Conservation (phyloP, 2,888 invertebrate species). For the Caenorhabditis sulstoni region DNA sequence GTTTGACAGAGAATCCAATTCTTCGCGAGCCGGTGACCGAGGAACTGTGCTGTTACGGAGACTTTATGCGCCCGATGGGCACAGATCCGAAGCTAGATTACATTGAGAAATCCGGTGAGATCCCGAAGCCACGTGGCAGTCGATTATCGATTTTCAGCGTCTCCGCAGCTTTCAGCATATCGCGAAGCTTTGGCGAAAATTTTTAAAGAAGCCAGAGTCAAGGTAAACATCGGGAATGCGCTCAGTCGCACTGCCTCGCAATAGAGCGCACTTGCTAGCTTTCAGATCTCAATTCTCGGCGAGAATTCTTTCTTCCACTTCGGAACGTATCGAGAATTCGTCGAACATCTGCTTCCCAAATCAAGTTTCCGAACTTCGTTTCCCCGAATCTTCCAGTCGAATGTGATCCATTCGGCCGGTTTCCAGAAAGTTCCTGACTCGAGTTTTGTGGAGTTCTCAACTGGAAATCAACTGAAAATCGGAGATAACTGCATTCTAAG, state of each 20-base stretch:
- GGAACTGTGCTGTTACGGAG: slow-evolving; percentile 82
- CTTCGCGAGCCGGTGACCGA: slow-evolving; percentile 73
- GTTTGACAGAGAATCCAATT: slow-evolving; percentile 61
- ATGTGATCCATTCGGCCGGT: slow-evolving; percentile 3
- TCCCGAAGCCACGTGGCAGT: not conserved
- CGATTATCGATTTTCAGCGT: slow-evolving; percentile 60
- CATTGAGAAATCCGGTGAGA: slow-evolving; percentile 73
- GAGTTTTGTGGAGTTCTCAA: slow-evolving; percentile 30
- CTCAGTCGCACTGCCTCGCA: no score
- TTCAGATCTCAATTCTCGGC: slow-evolving; percentile 60
- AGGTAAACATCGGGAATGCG: slow-evolving; percentile 5
- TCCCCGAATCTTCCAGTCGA: slow-evolving; percentile 11
- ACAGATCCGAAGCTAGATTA: slow-evolving; percentile 78
- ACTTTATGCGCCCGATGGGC: slow-evolving; percentile 82
- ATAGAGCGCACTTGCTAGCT: not conserved
- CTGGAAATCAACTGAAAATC: slow-evolving; percentile 1
- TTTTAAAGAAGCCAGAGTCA: slow-evolving; percentile 6
- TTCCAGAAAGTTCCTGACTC: slow-evolving; percentile 12
- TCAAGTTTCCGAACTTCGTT: slow-evolving; percentile 40
- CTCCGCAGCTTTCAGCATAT: slow-evolving; percentile 1
- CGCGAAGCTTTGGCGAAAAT: slow-evolving; percentile 12
- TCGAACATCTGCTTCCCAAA: slow-evolving; percentile 33
- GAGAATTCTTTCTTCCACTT: slow-evolving; percentile 64
- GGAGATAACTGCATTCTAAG: slow-evolving; percentile 46
- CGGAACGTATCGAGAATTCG: slow-evolving; percentile 61